Conservation (phyloP, 2,888 invertebrate genomes). For the Deilephila porcellus region DNA sequence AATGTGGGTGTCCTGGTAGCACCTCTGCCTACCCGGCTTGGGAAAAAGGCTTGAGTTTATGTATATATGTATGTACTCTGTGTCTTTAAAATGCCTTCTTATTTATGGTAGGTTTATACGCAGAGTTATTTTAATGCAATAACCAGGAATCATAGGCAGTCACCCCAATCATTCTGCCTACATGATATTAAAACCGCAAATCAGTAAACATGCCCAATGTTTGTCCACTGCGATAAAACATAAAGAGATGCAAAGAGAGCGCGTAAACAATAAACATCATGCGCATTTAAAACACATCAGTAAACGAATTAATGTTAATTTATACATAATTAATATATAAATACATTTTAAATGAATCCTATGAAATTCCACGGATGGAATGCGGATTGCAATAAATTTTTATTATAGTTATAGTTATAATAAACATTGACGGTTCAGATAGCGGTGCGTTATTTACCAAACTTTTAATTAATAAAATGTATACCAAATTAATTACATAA, state of each 20-base stretch:
- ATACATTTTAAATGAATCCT: not conserved
- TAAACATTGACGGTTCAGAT: conserved; percentile 11
- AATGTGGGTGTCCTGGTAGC: too few species aligned
- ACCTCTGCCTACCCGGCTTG: too few species aligned
- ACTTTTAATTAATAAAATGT: not conserved
- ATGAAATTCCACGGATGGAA: not conserved
- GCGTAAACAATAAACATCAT: conserved; percentile 3
- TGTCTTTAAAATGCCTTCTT: too few species aligned
- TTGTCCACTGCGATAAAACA: too few species aligned
- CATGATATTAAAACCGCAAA: too few species aligned
- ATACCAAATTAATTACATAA: not conserved
- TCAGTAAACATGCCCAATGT: too few species aligned
- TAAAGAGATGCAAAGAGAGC: conserved; percentile 6
- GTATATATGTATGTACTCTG: too few species aligned
- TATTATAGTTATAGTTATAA: conserved; percentile 8
- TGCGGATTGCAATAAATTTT: not conserved
- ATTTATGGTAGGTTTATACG: too few species aligned
- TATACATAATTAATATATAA: conserved; percentile 8
- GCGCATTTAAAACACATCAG: not conserved
- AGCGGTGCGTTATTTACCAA: not conserved
- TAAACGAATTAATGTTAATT: not conserved
- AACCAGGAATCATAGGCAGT: too few species aligned
- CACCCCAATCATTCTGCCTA: too few species aligned
- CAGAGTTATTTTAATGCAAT: too few species aligned
- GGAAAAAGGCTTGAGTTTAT: too few species aligned